A percentile compares a stretch with the other conserved stretches of the same genome.
These are phyloP conservation scores for Sterna hirundo DNA, from an alignment of 2,113 vertebrate species.

Conservation along the genomic window DNA sequence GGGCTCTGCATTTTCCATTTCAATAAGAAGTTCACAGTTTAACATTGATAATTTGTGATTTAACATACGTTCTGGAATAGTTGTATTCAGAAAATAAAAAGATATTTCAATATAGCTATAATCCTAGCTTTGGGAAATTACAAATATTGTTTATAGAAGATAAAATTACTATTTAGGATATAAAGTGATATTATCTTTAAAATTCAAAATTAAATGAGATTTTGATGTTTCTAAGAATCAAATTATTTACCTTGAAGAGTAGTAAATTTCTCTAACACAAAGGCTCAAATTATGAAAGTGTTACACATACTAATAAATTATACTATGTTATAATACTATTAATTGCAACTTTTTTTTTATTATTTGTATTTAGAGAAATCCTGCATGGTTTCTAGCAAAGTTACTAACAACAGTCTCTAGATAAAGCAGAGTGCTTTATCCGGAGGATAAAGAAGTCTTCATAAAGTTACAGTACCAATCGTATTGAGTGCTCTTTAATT, in stretches of 20 bases:
- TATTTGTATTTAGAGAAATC: not conserved
- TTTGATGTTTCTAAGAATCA: not conserved
- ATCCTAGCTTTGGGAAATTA: not conserved
- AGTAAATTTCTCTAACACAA: not conserved
- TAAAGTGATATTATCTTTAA: not conserved
- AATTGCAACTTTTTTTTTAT: not conserved
- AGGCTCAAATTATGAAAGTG: not conserved
- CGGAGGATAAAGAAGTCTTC: not conserved
- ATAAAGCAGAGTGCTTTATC: not conserved
- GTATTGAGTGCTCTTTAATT: not conserved
- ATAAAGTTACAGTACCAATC: not conserved
- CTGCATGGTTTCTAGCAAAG: not conserved
- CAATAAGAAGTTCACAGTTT: not conserved
- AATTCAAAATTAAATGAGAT: not conserved
- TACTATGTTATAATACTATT: not conserved
- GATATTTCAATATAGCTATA: not conserved
- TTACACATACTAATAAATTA: no score
- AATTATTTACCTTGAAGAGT: not conserved
- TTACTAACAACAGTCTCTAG: not conserved
- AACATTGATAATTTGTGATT: not conserved
- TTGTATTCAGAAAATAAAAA: not conserved
- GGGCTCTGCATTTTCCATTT: not conserved
- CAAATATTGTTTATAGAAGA: not conserved
- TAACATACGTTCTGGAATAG: not conserved
- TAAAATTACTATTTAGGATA: not conserved